Conservation (phyloP, 2,888 invertebrate species). For the Glyphotaelius pellucidus region DNA sequence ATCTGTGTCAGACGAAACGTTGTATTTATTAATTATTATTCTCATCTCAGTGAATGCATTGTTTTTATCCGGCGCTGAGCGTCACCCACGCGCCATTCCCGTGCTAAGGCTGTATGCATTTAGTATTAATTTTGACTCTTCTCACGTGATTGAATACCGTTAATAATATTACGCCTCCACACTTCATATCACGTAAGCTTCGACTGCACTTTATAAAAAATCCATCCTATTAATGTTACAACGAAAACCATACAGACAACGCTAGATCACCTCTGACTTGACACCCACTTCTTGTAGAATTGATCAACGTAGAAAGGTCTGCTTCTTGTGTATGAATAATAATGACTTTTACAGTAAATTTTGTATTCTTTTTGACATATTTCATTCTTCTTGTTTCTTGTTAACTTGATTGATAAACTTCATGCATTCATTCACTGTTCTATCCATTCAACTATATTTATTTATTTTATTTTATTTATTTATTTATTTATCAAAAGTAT, state of each 20-base stretch:
- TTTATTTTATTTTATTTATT: too few relatives aligned
- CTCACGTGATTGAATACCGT: neutral
- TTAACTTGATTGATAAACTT: neutral
- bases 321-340: neutral
- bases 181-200: neutral
- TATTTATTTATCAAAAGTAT: too few relatives aligned
- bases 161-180: neutral
- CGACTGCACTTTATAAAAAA: neutral
- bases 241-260: neutral
- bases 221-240: neutral
- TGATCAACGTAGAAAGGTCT: neutral
- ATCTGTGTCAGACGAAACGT: neutral
- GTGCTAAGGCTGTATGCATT: neutral
- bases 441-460: neutral
- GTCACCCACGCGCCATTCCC: neutral
- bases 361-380: neutral
- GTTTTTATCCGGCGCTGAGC: neutral
- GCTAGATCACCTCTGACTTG: neutral
- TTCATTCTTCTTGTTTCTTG: neutral
- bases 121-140: neutral
- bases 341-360: too few relatives aligned
- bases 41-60: neutral
- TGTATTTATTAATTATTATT: neutral
- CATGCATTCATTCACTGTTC: neutral
- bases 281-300: neutral